phyloP scores from a whole-genome alignment of 2,888 invertebrate genomes.

The Drosophila merina region DNA sequence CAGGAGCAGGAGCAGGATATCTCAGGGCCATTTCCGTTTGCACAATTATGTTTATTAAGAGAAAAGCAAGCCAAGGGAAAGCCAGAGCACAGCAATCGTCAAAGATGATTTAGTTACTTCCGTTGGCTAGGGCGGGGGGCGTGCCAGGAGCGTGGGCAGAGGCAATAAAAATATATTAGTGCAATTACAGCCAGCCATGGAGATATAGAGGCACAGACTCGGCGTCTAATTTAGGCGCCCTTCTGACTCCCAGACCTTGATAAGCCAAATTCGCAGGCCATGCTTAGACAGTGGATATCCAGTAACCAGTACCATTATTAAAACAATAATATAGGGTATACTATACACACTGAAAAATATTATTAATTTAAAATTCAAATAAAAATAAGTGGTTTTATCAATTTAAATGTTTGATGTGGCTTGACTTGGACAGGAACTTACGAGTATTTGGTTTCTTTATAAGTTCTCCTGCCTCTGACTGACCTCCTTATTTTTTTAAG shows the following conservation, averaged over 20 bases:
- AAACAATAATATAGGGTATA: slow-evolving; percentile 11
- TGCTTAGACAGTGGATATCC: neutral
- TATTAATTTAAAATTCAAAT: too few relatives aligned
- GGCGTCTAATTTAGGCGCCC: slow-evolving; percentile 67
- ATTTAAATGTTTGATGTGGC: too few relatives aligned
- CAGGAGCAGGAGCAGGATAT: slow-evolving; percentile 69
- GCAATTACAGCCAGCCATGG: slow-evolving; percentile 77
- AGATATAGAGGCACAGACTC: slow-evolving; percentile 15
- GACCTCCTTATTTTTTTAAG: neutral
- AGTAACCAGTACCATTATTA: slow-evolving; percentile 2
- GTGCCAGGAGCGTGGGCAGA: slow-evolving; percentile 48
- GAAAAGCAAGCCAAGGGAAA: slow-evolving; percentile 22
- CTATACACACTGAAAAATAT: neutral
- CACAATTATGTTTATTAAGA: slow-evolving; percentile 82
- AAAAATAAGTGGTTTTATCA: too few relatives aligned
- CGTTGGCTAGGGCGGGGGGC: slow-evolving; percentile 50
- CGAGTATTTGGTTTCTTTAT: too few relatives aligned
- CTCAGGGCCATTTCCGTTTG: slow-evolving; percentile 79
- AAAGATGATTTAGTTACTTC: slow-evolving; percentile 83
- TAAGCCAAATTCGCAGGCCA: slow-evolving; percentile 11
- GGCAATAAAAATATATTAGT: slow-evolving; percentile 81
- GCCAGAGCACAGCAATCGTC: slow-evolving; percentile 63
- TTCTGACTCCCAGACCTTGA: slow-evolving; percentile 15
- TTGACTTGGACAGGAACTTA: too few relatives aligned
- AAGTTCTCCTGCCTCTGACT: too few relatives aligned